These are phyloP conservation scores for Potamilus streckersoni DNA, from an alignment of 1,140 invertebrate species.

Conservation along the genomic window DNA sequence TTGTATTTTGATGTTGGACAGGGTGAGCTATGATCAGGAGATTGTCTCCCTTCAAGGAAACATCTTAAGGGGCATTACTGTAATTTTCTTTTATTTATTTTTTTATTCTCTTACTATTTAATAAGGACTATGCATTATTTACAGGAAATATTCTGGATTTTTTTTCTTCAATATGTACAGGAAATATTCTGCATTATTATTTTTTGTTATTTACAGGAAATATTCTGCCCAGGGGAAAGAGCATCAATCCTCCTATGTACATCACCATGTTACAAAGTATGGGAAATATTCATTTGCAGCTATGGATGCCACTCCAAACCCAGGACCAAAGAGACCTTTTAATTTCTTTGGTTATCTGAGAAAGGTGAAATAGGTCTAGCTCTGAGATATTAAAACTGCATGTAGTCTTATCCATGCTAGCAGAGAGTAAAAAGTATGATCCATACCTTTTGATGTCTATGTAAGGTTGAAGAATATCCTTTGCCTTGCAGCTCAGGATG, in stretches of 20 bases:
- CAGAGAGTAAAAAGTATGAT: not conserved
- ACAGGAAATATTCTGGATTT: too few relatives aligned
- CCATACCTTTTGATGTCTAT: not conserved
- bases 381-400: not conserved
- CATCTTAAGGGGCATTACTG: not conserved
- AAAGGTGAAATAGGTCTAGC: slow-evolving; percentile 58
- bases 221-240: slow-evolving; percentile 83
- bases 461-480: too few relatives aligned
- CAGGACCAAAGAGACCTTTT: slow-evolving; percentile 87
- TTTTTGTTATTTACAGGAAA: slow-evolving; percentile 68
- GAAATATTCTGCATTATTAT: too few relatives aligned
- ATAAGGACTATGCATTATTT: slow-evolving; percentile 2
- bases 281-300: slow-evolving; percentile 81
- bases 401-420: not conserved
- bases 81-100: too few relatives aligned
- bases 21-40: too few relatives aligned
- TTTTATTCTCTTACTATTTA: not conserved
- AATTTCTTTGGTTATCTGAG: slow-evolving; percentile 89
- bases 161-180: too few relatives aligned
- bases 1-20: too few relatives aligned
- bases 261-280: slow-evolving; percentile 72
- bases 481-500: not conserved
- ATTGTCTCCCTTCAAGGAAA: too few relatives aligned
- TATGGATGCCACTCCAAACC: slow-evolving; percentile 86
- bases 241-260: slow-evolving; percentile 82